Conservation (phyloP, 2,797 vertebrate genomes). For the Halcyon leucocephala region DNA sequence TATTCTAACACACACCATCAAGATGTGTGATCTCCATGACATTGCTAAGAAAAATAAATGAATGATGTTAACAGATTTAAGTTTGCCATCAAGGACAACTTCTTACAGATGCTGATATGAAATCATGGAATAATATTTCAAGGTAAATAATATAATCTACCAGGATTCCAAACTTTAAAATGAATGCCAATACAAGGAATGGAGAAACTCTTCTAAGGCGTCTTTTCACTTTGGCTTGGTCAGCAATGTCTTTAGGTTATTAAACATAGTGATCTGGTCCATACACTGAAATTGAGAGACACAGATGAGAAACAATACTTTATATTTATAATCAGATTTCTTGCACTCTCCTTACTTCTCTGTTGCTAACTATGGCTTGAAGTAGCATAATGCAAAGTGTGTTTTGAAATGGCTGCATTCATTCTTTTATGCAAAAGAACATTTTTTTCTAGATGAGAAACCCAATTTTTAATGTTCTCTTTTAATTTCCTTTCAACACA, state of each 20-base stretch:
- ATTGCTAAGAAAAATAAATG: not conserved
- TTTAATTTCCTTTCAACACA: constrained; percentile 27
- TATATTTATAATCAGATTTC: not conserved
- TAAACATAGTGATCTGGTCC: not conserved
- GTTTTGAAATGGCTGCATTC: not conserved
- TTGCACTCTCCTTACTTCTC: not conserved
- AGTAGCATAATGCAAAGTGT: not conserved
- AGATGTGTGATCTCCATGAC: not conserved
- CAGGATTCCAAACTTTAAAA: not conserved
- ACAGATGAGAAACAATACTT: not conserved
- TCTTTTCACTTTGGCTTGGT: not conserved
- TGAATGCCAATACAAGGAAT: not conserved
- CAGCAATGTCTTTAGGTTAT: not conserved
- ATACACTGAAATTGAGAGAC: not conserved
- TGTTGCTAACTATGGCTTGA: not conserved
- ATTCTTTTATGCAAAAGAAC: not conserved
- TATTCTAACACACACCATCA: not conserved
- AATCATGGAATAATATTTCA: not conserved
- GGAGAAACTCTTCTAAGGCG: not conserved
- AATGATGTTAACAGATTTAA: not conserved
- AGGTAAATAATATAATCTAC: not conserved
- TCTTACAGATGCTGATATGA: not conserved
- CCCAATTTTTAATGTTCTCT: not conserved
- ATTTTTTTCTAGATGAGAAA: constrained; percentile 29
- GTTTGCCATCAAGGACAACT: not conserved